These are phyloP conservation scores for Oreochromis tanganicae DNA, from an alignment of 2,113 vertebrate genomes.

Conservation along the genomic window DNA sequence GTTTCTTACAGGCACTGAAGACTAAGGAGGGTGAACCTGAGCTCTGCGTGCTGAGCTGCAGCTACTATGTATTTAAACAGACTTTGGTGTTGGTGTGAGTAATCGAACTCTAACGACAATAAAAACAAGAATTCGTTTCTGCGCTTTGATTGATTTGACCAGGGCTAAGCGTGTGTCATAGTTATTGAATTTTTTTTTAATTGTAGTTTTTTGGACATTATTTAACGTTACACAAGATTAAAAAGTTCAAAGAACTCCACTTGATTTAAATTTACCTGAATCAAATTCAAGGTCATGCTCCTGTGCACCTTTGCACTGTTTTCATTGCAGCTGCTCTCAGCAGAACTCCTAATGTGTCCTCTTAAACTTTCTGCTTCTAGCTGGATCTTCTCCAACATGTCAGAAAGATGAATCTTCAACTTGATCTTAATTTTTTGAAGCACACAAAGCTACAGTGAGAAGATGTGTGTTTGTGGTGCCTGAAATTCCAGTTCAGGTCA, in stretches of 20 bases:
- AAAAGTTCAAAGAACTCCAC: neutral
- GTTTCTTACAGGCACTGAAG: neutral
- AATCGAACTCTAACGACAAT: neutral
- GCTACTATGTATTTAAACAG: neutral
- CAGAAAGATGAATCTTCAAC: neutral
- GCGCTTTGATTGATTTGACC: neutral
- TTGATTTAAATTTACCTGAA: neutral
- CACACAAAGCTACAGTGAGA: neutral
- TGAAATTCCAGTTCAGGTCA: neutral
- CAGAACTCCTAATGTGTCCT: neutral
- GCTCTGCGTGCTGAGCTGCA: neutral
- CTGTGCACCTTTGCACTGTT: neutral
- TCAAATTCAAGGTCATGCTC: neutral
- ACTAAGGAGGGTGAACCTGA: neutral
- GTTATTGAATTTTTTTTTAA: rapidly evolving
- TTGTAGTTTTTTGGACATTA: neutral
- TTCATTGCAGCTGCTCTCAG: neutral
- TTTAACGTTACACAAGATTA: rapidly evolving
- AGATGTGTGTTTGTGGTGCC: neutral
- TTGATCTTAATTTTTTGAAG: neutral
- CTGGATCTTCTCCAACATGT: neutral
- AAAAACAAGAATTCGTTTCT: rapidly evolving
- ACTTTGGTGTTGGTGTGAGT: neutral
- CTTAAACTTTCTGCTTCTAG: neutral
- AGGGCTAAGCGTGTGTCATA: rapidly evolving